Percentiles rank a stretch among this genome's conserved stretches.
Conservation (phyloP, 2,797 vertebrate genomes). For the Mormyrops attenuatus region DNA sequence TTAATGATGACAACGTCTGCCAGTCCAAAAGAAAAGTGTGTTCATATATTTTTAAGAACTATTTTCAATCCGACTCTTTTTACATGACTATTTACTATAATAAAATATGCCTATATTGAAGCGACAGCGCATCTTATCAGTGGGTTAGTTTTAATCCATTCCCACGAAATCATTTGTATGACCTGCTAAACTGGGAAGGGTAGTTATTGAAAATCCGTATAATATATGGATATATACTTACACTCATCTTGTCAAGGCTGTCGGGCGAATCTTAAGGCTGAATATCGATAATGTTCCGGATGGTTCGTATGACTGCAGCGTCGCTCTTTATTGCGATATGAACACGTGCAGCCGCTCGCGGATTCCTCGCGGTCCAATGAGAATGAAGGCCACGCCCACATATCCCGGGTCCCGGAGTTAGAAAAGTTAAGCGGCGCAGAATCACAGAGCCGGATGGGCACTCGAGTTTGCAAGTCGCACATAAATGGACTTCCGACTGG, state of each 20-base stretch:
- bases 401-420: background rate
- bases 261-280: background rate
- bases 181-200: no score
- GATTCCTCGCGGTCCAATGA: background rate
- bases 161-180: no score
- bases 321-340: background rate
- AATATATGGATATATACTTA: background rate
- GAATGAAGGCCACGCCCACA: background rate
- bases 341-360: background rate
- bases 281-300: background rate
- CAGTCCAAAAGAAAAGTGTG: background rate
- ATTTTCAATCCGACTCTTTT: background rate
- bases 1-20: background rate
- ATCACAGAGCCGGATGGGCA: background rate
- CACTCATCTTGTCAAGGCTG: background rate
- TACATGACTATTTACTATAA: background rate
- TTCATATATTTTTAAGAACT: background rate
- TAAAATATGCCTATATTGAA: background rate
- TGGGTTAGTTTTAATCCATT: no score
- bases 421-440: background rate
- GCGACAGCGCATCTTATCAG: background rate
- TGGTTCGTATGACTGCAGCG: background rate
- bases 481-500: background rate
- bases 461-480: background rate
- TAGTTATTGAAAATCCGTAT: background rate